Evolutionary conservation across 2,797 vertebrate genomes (phyloP).

Genomic region (Acanthurus leucopareius): DNA sequence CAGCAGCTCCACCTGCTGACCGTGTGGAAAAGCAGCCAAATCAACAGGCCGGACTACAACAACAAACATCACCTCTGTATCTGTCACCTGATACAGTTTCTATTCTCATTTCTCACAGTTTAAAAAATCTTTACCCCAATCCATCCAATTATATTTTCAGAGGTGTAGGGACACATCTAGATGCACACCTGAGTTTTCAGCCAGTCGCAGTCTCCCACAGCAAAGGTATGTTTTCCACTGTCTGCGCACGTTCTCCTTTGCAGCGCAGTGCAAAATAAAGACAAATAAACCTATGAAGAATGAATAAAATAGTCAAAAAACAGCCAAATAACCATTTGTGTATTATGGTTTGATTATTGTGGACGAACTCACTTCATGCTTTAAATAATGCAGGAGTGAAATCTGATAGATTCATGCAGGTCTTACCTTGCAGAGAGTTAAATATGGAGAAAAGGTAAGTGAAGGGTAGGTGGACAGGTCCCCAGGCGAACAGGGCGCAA

Average conservation of each 20-base stretch:
- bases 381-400: not conserved
- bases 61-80: not conserved
- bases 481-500: conserved; percentile 95
- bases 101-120: not conserved
- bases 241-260: conserved; percentile 93
- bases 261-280: conserved; percentile 94
- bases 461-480: conserved; percentile 89
- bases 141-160: no score
- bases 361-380: not conserved
- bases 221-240: conserved; percentile 94
- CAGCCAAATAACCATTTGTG: no score
- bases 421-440: conserved; percentile 94
- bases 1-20: not conserved
- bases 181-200: conserved; percentile 92
- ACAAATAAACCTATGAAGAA: conserved; percentile 91
- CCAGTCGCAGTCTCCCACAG: conserved; percentile 91
- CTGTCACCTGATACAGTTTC: no score
- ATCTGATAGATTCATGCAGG: no score
- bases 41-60: not conserved
- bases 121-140: not conserved
- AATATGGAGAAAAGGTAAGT: conserved; percentile 95
- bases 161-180: not conserved
- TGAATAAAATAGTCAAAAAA: not conserved
- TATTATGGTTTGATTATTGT: not conserved
- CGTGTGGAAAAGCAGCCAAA: not conserved